A percentile compares a stretch with the other conserved stretches of the same genome.
Evolutionary conservation across 2,113 vertebrate genomes (phyloP).

Genomic region (Crocuta crocuta): DNA sequence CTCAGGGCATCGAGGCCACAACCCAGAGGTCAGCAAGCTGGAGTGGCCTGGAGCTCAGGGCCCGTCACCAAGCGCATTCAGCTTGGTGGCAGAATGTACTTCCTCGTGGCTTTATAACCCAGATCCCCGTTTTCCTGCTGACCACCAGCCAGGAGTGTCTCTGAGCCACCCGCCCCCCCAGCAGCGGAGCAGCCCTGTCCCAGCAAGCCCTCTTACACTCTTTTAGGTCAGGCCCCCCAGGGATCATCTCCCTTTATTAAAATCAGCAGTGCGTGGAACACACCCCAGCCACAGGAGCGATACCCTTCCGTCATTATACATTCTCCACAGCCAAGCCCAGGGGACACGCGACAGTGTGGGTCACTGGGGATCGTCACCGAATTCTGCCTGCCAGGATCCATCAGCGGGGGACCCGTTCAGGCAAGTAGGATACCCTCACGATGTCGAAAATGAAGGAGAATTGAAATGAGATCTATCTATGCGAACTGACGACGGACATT

Average conservation of each 20-base stretch:
- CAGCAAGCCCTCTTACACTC: background rate
- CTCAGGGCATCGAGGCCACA: background rate
- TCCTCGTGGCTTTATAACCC: fast-evolving
- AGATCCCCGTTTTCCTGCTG: background rate
- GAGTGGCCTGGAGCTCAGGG: fast-evolving
- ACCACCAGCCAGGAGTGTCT: background rate
- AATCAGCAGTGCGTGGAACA: background rate
- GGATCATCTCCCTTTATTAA: background rate
- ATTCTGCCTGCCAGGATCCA: no score
- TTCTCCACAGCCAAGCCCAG: background rate
- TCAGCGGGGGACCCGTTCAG: background rate
- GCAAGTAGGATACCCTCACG: background rate
- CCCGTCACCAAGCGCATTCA: fast-evolving
- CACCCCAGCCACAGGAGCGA: background rate
- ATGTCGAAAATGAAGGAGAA: background rate
- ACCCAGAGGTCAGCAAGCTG: no score
- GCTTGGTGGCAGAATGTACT: background rate
- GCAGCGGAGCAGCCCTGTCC: fast-evolving
- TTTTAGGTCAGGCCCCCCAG: background rate
- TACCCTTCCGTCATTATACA: fast-evolving
- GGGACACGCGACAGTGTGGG: no score
- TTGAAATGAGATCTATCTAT: background rate
- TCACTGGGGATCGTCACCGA: no score
- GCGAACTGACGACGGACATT: no score
- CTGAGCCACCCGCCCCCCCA: fast-evolving